phyloP scores from a whole-genome alignment of 2,113 vertebrate species.

The Empidonax traillii region DNA sequence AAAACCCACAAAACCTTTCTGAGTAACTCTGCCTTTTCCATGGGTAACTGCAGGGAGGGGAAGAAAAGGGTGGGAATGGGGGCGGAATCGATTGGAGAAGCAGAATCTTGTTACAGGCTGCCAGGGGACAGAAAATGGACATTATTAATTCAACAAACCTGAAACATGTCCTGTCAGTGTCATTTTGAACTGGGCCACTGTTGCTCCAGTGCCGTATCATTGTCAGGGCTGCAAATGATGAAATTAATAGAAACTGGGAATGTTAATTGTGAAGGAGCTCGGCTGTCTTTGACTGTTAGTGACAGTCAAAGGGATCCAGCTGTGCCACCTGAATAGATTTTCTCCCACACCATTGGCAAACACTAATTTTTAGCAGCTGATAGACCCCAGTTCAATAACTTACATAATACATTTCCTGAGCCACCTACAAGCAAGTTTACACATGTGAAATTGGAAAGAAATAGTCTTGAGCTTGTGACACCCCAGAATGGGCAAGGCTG shows the following conservation, averaged over 20 bases:
- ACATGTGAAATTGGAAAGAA: neutral
- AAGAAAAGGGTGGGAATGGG: neutral
- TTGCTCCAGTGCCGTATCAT: neutral
- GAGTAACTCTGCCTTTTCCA: neutral
- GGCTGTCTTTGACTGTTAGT: neutral
- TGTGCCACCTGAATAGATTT: neutral
- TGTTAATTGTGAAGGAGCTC: neutral
- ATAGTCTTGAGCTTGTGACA: neutral
- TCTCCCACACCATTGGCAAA: neutral
- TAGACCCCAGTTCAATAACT: neutral
- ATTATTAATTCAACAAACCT: neutral
- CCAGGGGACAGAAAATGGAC: neutral
- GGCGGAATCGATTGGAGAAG: neutral
- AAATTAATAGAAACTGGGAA: neutral
- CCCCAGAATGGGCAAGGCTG: neutral
- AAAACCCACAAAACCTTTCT: neutral
- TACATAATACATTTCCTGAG: neutral
- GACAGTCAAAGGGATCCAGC: neutral
- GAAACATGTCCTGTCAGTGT: neutral
- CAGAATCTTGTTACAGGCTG: neutral
- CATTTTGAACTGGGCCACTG: neutral
- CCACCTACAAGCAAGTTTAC: neutral
- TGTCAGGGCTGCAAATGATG: neutral
- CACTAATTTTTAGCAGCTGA: neutral
- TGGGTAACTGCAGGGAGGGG: neutral